Percentiles rank a stretch among this genome's conserved stretches.
These are phyloP conservation scores for Helarctos malayanus DNA, from an alignment of 2,797 vertebrate genomes.

Conservation along the genomic window DNA sequence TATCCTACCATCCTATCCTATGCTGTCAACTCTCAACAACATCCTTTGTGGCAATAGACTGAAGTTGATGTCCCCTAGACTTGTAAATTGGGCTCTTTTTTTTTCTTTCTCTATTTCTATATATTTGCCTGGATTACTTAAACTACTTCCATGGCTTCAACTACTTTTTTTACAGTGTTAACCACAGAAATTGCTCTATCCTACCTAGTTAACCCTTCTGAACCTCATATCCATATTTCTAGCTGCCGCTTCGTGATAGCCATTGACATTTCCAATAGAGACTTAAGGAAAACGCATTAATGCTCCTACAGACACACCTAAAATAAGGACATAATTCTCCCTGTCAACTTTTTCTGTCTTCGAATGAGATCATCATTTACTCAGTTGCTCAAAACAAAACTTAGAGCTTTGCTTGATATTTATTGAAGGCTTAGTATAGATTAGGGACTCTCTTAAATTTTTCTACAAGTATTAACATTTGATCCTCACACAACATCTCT, in stretches of 20 bases:
- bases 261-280: not conserved
- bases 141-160: not conserved
- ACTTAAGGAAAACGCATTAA: constrained; percentile 19
- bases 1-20: not conserved
- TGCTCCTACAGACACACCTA: not conserved
- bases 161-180: not conserved
- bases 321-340: not conserved
- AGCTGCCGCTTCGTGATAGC: not conserved
- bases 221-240: not conserved
- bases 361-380: not conserved
- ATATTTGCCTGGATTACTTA: constrained; percentile 27
- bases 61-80: not conserved
- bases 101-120: not conserved
- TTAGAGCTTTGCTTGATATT: not conserved
- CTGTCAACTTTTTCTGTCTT: not conserved
- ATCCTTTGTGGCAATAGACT: not conserved
- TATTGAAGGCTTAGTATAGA: not conserved
- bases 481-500: not conserved
- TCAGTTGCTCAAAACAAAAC: constrained; percentile 27
- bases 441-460: constrained; percentile 3
- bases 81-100: not conserved
- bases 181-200: not conserved
- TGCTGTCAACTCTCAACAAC: not conserved
- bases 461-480: not conserved
- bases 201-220: not conserved